Conservation (phyloP, 2,113 vertebrate species). For the Oncorhynchus keta region DNA sequence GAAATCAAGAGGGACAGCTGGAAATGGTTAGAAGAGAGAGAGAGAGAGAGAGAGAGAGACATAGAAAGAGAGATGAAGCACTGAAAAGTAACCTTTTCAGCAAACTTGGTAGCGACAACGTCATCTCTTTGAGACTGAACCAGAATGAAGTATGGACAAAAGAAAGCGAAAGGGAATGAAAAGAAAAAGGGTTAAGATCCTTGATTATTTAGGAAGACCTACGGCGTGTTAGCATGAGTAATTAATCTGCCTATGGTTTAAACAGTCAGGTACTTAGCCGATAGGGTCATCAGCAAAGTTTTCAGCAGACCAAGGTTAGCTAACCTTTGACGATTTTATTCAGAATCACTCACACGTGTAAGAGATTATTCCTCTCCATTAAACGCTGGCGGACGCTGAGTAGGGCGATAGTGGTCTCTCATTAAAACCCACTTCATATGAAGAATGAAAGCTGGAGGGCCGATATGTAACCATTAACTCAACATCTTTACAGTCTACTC, state of each 20-base stretch:
- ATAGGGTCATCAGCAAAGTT: neutral
- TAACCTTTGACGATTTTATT: too few relatives aligned
- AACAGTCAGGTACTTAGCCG: too few relatives aligned
- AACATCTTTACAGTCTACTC: neutral
- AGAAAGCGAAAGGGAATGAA: too few relatives aligned
- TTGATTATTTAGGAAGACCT: too few relatives aligned
- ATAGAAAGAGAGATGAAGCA: too few relatives aligned
- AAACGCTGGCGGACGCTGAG: neutral
- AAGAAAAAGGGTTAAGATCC: too few relatives aligned
- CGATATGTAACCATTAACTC: neutral
- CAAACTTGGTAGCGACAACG: too few relatives aligned
- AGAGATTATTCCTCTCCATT: constrained; percentile 5
- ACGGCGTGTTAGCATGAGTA: too few relatives aligned
- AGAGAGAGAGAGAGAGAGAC: neutral
- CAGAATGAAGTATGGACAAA: too few relatives aligned
- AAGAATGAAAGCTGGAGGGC: neutral
- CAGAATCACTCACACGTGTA: neutral
- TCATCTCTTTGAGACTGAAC: too few relatives aligned
- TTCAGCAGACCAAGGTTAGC: neutral
- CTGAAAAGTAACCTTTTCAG: too few relatives aligned
- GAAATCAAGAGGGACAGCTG: neutral
- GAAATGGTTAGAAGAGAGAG: neutral
- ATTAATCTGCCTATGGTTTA: too few relatives aligned
- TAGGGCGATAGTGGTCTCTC: neutral
- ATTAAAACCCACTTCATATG: neutral